Conservation (phyloP, 2,888 invertebrate genomes). For the Pandemis cinnamomeana region DNA sequence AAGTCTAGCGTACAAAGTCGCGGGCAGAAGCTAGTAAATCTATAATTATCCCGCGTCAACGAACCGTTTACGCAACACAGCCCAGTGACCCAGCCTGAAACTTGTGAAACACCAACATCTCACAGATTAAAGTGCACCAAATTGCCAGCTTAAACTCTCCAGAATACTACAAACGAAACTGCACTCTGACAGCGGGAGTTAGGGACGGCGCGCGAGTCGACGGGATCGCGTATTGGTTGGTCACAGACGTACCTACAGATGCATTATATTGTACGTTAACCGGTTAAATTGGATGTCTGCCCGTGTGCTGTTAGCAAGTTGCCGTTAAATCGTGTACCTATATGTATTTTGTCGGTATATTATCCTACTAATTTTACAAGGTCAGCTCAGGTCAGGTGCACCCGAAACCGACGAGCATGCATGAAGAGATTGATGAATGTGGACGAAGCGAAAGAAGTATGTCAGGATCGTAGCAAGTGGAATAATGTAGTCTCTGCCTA, state of each 20-base stretch:
- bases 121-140: conserved; percentile 32
- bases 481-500: too few relatives aligned
- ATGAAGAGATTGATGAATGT: too few relatives aligned
- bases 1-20: too few relatives aligned
- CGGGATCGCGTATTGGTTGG: not conserved
- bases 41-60: conserved; percentile 22
- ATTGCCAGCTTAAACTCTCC: not conserved
- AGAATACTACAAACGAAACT: not conserved
- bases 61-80: conserved; percentile 39
- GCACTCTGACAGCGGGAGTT: not conserved
- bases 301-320: not conserved
- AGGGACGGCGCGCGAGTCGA: not conserved
- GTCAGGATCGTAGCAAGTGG: too few relatives aligned
- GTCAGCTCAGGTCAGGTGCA: too few relatives aligned
- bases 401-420: too few relatives aligned
- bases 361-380: too few relatives aligned
- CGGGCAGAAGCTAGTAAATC: not conserved
- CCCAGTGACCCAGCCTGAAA: conserved; percentile 39
- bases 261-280: conserved; percentile 32
- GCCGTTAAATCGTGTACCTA: not conserved
- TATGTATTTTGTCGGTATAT: too few relatives aligned
- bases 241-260: conserved; percentile 22
- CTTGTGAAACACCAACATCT: conserved; percentile 39
- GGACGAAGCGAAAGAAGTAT: too few relatives aligned
- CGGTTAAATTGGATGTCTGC: conserved; percentile 23